These are phyloP conservation scores for Malacoctenus gilli DNA, from an alignment of 2,797 vertebrate genomes.

Conservation along the genomic window DNA sequence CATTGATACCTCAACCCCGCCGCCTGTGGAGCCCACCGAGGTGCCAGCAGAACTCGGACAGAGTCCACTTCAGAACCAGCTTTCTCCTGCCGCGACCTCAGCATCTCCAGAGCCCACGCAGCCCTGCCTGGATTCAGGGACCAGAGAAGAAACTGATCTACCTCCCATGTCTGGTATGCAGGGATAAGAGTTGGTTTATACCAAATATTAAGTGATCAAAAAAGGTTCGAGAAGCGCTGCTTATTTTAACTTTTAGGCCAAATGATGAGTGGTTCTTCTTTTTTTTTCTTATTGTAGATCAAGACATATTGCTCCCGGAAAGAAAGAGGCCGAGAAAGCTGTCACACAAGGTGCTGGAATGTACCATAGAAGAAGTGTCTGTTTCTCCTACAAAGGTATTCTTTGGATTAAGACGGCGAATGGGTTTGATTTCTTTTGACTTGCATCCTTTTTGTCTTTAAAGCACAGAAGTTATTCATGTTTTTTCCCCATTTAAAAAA, in stretches of 20 bases:
- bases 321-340: slow-evolving; percentile 91
- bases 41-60: slow-evolving; percentile 40
- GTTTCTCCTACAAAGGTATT: slow-evolving; percentile 82
- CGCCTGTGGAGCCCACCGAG: slow-evolving; percentile 40
- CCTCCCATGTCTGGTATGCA: slow-evolving; percentile 64
- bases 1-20: slow-evolving; percentile 51
- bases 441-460: too few relatives aligned
- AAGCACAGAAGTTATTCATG: too few relatives aligned
- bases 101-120: slow-evolving; percentile 45
- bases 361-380: slow-evolving; percentile 88
- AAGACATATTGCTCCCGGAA: slow-evolving; percentile 77
- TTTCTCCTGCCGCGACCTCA: slow-evolving; percentile 36
- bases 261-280: background rate
- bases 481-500: too few relatives aligned
- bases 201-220: background rate
- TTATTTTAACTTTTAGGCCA: too few relatives aligned
- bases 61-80: slow-evolving; percentile 53
- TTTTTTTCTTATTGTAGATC: slow-evolving; percentile 17
- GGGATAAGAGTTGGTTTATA: too few relatives aligned
- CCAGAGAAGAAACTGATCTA: slow-evolving; percentile 62
- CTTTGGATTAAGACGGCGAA: slow-evolving; percentile 4
- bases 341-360: slow-evolving; percentile 90
- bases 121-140: slow-evolving; percentile 37
- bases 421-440: too few relatives aligned
- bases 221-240: too few relatives aligned